Conservation (phyloP, 1,140 invertebrate genomes). For the Rhagoletis pomonella region DNA sequence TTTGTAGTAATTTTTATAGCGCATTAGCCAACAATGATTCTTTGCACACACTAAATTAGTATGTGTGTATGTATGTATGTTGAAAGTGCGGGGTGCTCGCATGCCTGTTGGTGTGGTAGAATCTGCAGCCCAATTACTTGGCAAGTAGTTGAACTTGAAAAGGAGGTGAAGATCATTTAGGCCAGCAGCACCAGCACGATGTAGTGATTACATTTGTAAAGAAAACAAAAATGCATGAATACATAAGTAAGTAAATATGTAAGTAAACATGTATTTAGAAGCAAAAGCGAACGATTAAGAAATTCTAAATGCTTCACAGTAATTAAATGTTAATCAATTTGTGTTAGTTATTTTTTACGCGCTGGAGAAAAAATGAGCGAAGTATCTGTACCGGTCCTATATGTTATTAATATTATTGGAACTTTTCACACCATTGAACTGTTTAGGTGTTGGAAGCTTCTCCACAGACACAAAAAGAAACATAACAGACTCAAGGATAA, state of each 20-base stretch:
- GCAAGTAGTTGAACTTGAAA: constrained; percentile 27
- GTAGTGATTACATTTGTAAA: background rate
- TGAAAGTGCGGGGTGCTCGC: background rate
- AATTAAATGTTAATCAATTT: background rate
- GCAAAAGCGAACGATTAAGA: background rate
- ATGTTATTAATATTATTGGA: no score
- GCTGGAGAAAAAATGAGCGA: no score
- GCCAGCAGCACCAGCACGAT: background rate
- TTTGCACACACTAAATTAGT: background rate
- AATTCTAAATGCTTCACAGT: background rate
- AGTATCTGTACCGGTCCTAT: no score
- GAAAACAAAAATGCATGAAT: background rate
- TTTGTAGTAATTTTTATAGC: background rate
- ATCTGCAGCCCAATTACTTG: background rate
- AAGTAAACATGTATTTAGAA: no score
- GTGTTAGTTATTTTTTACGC: background rate
- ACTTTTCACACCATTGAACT: no score
- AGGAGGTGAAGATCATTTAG: background rate
- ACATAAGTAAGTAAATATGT: background rate
- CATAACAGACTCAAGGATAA: no score
- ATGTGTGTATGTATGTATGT: background rate
- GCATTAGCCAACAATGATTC: background rate
- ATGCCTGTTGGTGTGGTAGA: background rate
- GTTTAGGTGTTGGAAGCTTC: no score
- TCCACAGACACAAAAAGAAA: no score